These are phyloP conservation scores for Catalaphyllia jardinei DNA, from an alignment of 64 coral and sea anemone genomes.

Conservation along the genomic window DNA sequence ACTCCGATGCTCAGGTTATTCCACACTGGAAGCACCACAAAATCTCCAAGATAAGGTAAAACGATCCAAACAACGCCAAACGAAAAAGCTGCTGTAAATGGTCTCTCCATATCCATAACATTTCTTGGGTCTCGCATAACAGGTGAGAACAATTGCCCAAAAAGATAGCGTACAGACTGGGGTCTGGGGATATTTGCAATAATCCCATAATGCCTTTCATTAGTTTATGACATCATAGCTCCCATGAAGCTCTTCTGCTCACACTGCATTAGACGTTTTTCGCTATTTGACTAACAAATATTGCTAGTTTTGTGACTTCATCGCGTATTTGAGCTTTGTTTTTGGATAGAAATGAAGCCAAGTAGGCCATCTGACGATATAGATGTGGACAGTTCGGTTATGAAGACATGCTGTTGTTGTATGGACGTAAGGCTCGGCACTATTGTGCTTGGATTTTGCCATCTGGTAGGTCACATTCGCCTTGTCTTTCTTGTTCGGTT, in stretches of 20 bases:
- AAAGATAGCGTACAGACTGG: background rate
- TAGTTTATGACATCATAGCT: constrained; percentile 15
- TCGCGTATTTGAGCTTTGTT: background rate
- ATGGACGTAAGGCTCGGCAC: constrained; percentile 91
- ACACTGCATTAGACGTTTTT: background rate
- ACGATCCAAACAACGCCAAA: constrained; percentile 36
- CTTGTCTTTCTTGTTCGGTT: background rate
- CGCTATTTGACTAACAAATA: background rate
- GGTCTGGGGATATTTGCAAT: background rate
- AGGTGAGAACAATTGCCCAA: no score
- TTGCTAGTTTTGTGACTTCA: background rate
- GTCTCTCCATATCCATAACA: constrained; percentile 64
- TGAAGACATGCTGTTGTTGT: constrained; percentile 95
- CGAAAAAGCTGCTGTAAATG: constrained; percentile 72
- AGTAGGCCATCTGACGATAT: constrained; percentile 71
- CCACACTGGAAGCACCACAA: constrained; percentile 71
- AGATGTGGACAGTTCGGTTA: constrained; percentile 66
- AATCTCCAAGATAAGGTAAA: background rate
- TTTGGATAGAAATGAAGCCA: constrained; percentile 64
- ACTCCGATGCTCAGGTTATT: constrained; percentile 59
- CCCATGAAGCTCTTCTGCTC: background rate
- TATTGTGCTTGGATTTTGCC: constrained; percentile 89
- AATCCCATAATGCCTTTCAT: background rate
- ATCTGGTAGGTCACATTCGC: constrained; percentile 65
- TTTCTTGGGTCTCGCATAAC: background rate